phyloP scores from a whole-genome alignment of 2,888 invertebrate genomes.

The Liodrosophila aerea region DNA sequence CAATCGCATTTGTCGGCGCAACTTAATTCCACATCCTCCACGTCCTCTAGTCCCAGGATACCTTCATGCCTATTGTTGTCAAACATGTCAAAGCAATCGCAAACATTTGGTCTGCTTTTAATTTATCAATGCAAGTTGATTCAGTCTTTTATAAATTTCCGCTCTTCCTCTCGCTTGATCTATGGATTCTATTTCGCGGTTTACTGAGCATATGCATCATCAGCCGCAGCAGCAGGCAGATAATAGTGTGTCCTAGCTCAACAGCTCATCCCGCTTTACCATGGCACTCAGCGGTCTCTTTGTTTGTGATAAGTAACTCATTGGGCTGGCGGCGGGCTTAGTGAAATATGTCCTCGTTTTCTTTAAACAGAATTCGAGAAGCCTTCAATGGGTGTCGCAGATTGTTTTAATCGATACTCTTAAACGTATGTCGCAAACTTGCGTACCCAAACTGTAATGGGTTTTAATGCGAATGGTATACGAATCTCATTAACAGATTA shows the following conservation, averaged over 20 bases:
- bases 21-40: conserved; percentile 61
- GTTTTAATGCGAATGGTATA: conserved; percentile 7
- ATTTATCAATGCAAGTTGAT: conserved; percentile 71
- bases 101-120: conserved; percentile 77
- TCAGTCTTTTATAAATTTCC: conserved; percentile 37
- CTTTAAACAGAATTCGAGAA: conserved; percentile 26
- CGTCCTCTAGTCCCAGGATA: conserved; percentile 4
- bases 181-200: conserved; percentile 75
- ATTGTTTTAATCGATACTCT: conserved; percentile 25
- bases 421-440: conserved; percentile 47
- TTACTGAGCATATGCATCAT: conserved; percentile 64
- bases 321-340: conserved; percentile 17
- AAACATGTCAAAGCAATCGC: conserved; percentile 78
- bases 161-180: conserved; percentile 53
- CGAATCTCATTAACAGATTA: background rate
- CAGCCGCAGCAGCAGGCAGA: conserved; percentile 33
- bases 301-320: conserved; percentile 52
- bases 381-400: conserved; percentile 43
- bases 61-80: conserved; percentile 67
- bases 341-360: conserved; percentile 29
- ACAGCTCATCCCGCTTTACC: conserved; percentile 34
- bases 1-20: conserved; percentile 77
- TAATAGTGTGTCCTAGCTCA: too few species aligned
- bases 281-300: conserved; percentile 18
- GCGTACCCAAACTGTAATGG: conserved; percentile 15